These are phyloP conservation scores for Ormyrus rosae DNA, from an alignment of 2,888 invertebrate genomes.

Conservation along the genomic window DNA sequence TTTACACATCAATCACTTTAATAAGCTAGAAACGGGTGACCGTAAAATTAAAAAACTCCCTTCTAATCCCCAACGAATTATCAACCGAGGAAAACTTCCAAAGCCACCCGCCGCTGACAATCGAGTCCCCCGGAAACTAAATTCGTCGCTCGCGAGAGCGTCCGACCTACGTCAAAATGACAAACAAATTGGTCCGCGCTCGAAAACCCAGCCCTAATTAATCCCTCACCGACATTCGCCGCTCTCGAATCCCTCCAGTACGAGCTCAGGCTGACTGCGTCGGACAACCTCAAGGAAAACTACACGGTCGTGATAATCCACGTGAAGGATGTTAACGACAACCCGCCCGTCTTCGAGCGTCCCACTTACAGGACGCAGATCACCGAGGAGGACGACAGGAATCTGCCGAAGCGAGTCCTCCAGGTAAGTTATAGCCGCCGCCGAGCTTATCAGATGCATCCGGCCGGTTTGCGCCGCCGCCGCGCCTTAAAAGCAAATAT, in stretches of 20 bases:
- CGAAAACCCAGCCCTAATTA: too few species aligned
- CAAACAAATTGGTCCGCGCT: too few species aligned
- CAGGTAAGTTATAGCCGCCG: slow-evolving; percentile 79
- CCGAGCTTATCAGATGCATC: neutral
- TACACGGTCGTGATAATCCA: slow-evolving; percentile 97
- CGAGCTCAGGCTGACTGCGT: slow-evolving; percentile 94
- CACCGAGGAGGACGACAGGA: slow-evolving; percentile 96
- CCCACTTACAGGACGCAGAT: slow-evolving; percentile 97
- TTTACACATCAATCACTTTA: too few species aligned
- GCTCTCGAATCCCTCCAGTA: slow-evolving; percentile 79
- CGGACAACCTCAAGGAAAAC: slow-evolving; percentile 97
- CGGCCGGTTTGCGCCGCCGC: neutral
- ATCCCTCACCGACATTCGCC: too few species aligned
- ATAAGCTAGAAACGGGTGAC: too few species aligned
- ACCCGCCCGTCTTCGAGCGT: slow-evolving; percentile 96
- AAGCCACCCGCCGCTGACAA: too few species aligned
- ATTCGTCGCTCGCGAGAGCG: too few species aligned
- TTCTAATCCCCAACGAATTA: too few species aligned
- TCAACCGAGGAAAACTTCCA: too few species aligned
- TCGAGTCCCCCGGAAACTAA: too few species aligned
- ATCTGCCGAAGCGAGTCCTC: slow-evolving; percentile 93
- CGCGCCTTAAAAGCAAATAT: slow-evolving; percentile 23
- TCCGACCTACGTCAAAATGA: too few species aligned
- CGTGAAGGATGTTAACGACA: slow-evolving; percentile 98
- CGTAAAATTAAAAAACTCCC: too few species aligned